These are phyloP conservation scores for Strix uralensis DNA, from an alignment of 2,113 vertebrate species.

Conservation along the genomic window DNA sequence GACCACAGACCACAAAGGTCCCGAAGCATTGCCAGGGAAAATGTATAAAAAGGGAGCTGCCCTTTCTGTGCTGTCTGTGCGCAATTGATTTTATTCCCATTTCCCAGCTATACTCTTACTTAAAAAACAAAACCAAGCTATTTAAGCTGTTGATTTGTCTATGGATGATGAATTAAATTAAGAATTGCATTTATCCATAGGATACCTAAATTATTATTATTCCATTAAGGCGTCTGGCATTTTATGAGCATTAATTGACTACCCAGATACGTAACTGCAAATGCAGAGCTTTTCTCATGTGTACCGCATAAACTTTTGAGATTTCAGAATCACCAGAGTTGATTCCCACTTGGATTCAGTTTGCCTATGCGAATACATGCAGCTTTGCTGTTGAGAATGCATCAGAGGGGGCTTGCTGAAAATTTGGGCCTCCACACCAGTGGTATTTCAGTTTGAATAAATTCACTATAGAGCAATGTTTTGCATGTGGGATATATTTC, in stretches of 20 bases:
- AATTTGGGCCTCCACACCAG: not conserved
- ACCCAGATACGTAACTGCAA: not conserved
- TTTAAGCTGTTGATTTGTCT: conserved; percentile 38
- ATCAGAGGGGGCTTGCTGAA: not conserved
- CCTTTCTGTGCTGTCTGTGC: conserved; percentile 45
- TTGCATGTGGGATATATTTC: not conserved
- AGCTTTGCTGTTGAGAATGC: not conserved
- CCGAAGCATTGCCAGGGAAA: conserved; percentile 44
- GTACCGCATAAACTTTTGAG: not conserved
- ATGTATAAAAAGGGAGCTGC: conserved; percentile 54
- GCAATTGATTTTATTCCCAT: conserved; percentile 62
- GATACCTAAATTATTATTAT: not conserved
- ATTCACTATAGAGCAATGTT: not conserved
- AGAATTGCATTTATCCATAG: not conserved
- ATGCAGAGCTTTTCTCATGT: not conserved
- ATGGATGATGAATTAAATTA: conserved; percentile 33
- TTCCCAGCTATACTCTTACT: conserved; percentile 33
- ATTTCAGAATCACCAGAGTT: not conserved
- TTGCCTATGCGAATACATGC: rapidly evolving
- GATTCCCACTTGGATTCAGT: not conserved
- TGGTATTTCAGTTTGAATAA: not conserved
- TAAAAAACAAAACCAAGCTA: conserved; percentile 31
- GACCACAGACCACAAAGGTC: conserved; percentile 57
- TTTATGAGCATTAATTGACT: not conserved
- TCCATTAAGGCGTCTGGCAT: not conserved